Evolutionary conservation across 92 coral and sea anemone species (phyloP).

Genomic region (Palythoa grandis): DNA sequence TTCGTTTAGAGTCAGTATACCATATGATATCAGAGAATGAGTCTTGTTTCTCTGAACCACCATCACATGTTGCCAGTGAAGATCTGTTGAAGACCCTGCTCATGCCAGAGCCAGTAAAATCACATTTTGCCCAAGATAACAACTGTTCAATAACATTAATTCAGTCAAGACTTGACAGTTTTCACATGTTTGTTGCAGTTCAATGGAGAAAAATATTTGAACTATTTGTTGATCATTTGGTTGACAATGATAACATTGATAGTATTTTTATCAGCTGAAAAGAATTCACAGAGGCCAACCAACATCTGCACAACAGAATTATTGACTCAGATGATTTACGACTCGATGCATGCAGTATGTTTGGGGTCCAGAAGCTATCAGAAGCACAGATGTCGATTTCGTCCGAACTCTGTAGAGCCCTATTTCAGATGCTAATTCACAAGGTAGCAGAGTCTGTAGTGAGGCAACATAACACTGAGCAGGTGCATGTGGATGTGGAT

Average conservation of each 20-base stretch:
- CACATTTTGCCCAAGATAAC: constrained; percentile 8
- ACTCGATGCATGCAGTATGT: constrained; percentile 15
- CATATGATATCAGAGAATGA: constrained; percentile 5
- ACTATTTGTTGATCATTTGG: constrained; percentile 27
- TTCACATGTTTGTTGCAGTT: constrained; percentile 19
- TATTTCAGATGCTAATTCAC: constrained; percentile 26
- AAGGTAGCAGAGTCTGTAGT: neutral
- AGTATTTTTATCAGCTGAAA: constrained; percentile 3
- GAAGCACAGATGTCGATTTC: constrained; percentile 32
- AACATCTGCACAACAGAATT: constrained; percentile 11
- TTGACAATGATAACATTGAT: neutral
- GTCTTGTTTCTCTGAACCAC: constrained; percentile 20
- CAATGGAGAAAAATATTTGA: constrained; percentile 25
- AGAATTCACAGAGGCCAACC: constrained; percentile 36
- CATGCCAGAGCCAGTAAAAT: neutral
- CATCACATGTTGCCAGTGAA: neutral
- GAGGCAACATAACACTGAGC: constrained; percentile 17
- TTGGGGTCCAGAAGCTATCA: constrained; percentile 1
- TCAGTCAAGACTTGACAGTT: neutral
- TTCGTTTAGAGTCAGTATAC: constrained; percentile 30
- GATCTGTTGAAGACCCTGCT: neutral
- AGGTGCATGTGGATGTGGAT: neutral
- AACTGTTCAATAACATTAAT: neutral
- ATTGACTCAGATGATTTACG: constrained; percentile 25
- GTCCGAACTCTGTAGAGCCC: neutral